Base-by-base conservation (phyloP, 2,113 vertebrate species). In the Balaeniceps rex region DNA sequence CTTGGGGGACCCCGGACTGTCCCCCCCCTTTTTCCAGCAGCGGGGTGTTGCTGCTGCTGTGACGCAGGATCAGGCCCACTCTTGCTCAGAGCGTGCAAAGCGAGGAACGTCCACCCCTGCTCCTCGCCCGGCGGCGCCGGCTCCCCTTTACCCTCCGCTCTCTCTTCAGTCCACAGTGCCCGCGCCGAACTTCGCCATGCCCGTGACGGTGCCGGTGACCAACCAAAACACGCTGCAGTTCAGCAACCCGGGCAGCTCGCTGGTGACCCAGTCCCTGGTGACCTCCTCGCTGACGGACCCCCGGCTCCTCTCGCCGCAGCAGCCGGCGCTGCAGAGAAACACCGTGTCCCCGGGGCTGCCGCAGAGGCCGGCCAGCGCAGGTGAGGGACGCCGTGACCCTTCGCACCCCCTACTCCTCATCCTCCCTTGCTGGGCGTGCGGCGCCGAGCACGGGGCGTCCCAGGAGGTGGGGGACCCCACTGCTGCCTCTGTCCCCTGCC, bases 151-250 rank as follows among this genome's bases (percentile, higher is more conserved):
- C 49, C 80, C 88, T 29, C 82, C 4, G 26, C 57, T 97, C 94
- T 98, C 84, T 98, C 78, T 97, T 61, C 97, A 99, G 99, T 99
- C 99, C 57, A 88, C 99, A 93, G 98, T 99, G 96, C 99, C 99
- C 36, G 99, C 99, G 70, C 98, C 99, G 16, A 99, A 99, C 97
- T 99, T 99, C 61, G 99, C 99, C 98, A 99, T 99, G 99, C 99
- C 99, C 3, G 99, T 99, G 97, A 99, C 99, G 63, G 99, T 99
- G 94, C 99, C 99, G 6, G 99, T 99, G 96, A 99, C 98, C 98
- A 99, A 98, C 97, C 99, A 99, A 91, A 99, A 98, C 90, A 97
- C 99, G 40, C 98, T 99, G 95, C 99, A 99, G 96, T 99, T 99
- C 99, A 99, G 98, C 98, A 99, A 98, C 97, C 99, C 99, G 0